Conservation (phyloP, 2,888 invertebrate species). For the Epiperipatus broadwayi region DNA sequence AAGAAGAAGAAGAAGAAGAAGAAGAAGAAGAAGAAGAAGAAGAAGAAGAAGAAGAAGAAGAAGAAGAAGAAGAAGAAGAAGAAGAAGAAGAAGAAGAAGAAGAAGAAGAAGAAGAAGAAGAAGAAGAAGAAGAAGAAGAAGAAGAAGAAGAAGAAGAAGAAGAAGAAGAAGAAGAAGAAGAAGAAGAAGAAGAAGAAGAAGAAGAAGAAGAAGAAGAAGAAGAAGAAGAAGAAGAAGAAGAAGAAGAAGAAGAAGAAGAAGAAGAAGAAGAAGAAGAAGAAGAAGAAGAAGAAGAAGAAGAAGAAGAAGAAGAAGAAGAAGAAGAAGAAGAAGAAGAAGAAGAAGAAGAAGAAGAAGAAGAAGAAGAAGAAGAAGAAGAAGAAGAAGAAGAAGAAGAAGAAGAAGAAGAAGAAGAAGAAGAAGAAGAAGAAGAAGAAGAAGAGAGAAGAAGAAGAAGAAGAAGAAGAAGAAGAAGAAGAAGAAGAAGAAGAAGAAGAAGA, state of each 20-base stretch:
- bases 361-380: conserved; percentile 9
- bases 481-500: conserved; percentile 9
- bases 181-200: conserved; percentile 9
- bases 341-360: conserved; percentile 9
- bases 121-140: conserved; percentile 9
- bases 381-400: conserved; percentile 9
- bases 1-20: conserved; percentile 9
- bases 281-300: conserved; percentile 9
- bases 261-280: conserved; percentile 9
- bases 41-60: conserved; percentile 9
- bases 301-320: conserved; percentile 9
- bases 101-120: conserved; percentile 9
- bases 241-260: conserved; percentile 9
- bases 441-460: conserved; percentile 9
- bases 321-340: conserved; percentile 9
- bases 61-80: conserved; percentile 9
- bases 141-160: conserved; percentile 9
- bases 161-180: conserved; percentile 9
- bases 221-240: conserved; percentile 9
- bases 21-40: conserved; percentile 9
- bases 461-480: conserved; percentile 9
- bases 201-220: conserved; percentile 9
- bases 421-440: conserved; percentile 9
- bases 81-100: conserved; percentile 9
- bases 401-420: conserved; percentile 9